These are phyloP conservation scores for Sebastes itinus DNA, from an alignment of 2,797 vertebrate species.

Conservation along the genomic window DNA sequence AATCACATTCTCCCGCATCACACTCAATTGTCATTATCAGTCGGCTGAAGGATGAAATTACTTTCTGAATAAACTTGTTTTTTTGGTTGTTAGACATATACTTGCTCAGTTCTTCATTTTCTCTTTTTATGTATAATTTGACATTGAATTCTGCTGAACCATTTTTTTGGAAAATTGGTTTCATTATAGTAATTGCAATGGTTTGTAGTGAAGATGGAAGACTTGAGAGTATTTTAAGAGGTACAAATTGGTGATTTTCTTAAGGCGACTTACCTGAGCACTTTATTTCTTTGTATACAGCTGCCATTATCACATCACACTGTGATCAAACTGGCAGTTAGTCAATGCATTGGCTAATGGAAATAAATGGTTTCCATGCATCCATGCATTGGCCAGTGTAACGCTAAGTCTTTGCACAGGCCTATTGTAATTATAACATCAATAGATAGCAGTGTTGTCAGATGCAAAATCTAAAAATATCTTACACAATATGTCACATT, in stretches of 20 bases:
- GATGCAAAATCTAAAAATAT: constrained; percentile 2
- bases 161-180: not conserved
- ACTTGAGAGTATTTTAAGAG: not conserved
- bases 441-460: not conserved
- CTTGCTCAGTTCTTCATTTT: not conserved
- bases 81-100: not conserved
- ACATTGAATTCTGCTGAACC: not conserved
- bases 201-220: not conserved
- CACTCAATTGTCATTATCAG: not conserved
- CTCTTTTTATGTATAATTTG: not conserved
- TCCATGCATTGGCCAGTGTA: not conserved
- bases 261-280: not conserved
- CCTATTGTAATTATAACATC: not conserved
- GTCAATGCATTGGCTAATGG: not conserved
- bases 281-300: not conserved
- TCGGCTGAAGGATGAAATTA: not conserved
- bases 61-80: not conserved
- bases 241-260: not conserved
- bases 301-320: not conserved
- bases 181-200: not conserved
- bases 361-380: not conserved
- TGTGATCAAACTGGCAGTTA: not conserved
- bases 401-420: not conserved
- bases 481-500: not conserved
- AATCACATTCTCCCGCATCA: not conserved